phyloP scores from a whole-genome alignment of 1,140 invertebrate genomes.

The Triops cancriformis region DNA sequence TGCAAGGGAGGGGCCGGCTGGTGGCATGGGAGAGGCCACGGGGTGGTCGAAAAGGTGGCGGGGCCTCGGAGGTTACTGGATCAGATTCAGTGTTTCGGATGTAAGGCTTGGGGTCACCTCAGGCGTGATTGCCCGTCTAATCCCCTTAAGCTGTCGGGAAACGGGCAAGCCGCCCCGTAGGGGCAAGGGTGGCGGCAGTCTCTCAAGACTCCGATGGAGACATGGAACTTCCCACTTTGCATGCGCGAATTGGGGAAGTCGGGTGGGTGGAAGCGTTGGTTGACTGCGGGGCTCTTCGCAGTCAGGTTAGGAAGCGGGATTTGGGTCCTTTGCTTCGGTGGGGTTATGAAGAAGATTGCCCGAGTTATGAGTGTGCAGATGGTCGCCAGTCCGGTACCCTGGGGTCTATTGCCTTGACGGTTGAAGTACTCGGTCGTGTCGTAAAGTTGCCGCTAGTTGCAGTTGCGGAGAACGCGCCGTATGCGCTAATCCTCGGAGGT shows the following conservation, averaged over 20 bases:
- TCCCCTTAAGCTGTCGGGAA: slow-evolving; percentile 39
- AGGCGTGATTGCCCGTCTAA: slow-evolving; percentile 63
- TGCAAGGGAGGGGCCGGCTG: background rate
- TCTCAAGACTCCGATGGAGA: background rate
- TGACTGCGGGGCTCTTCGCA: background rate
- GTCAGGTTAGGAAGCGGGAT: background rate
- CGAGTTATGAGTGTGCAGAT: background rate
- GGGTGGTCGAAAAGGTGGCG: background rate
- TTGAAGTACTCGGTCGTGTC: background rate
- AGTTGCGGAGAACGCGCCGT: background rate
- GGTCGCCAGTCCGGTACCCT: background rate
- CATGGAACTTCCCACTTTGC: background rate
- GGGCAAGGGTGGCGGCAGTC: background rate
- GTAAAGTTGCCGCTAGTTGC: background rate
- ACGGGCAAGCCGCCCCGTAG: too few relatives aligned
- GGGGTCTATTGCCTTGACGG: background rate
- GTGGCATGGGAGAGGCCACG: too few relatives aligned
- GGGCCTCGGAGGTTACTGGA: background rate
- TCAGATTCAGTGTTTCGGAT: slow-evolving; percentile 61
- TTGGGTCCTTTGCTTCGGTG: background rate
- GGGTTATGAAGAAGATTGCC: background rate
- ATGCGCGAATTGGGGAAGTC: background rate
- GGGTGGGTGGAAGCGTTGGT: slow-evolving; percentile 7
- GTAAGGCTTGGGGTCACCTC: slow-evolving; percentile 80
- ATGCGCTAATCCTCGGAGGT: background rate